A percentile compares a stretch with the other conserved stretches of the same genome.
Conservation (phyloP, 2,113 vertebrate genomes). For the Numida meleagris region DNA sequence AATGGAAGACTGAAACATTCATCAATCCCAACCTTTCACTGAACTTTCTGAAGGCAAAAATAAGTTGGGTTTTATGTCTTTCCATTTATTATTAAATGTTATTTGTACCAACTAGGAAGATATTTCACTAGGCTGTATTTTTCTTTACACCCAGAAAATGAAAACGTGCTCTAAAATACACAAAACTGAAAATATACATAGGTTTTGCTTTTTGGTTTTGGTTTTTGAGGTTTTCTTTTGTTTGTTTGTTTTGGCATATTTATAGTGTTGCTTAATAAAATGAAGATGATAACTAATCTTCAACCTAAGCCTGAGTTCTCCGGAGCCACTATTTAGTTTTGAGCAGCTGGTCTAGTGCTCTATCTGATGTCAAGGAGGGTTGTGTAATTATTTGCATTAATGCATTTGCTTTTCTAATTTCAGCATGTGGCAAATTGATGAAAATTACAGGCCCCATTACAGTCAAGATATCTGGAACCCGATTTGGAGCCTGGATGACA, state of each 20-base stretch:
- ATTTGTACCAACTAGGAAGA: not conserved
- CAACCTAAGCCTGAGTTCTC: not conserved
- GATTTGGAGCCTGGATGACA: constrained; percentile 99
- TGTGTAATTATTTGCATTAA: constrained; percentile 5
- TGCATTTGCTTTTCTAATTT: constrained; percentile 68
- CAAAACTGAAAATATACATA: not conserved
- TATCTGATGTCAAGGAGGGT: not conserved
- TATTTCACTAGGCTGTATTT: not conserved
- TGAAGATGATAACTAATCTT: not conserved
- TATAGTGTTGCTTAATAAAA: not conserved
- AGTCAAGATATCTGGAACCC: constrained; percentile 96
- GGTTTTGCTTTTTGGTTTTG: not conserved
- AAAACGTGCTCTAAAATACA: not conserved
- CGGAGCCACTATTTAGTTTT: not conserved
- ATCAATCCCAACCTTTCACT: not conserved
- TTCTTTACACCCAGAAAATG: not conserved
- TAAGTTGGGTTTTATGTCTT: not conserved
- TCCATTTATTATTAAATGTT: not conserved
- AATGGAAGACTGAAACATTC: not conserved
- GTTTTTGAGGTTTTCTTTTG: not conserved
- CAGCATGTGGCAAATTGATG: constrained; percentile 99
- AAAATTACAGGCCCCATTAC: constrained; percentile 96
- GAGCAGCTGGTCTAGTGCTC: not conserved
- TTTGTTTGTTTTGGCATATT: not conserved
- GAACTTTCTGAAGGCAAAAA: not conserved